Evolutionary conservation across 2,888 invertebrate species (phyloP).

Genomic region (Drosophila longiperda): DNA sequence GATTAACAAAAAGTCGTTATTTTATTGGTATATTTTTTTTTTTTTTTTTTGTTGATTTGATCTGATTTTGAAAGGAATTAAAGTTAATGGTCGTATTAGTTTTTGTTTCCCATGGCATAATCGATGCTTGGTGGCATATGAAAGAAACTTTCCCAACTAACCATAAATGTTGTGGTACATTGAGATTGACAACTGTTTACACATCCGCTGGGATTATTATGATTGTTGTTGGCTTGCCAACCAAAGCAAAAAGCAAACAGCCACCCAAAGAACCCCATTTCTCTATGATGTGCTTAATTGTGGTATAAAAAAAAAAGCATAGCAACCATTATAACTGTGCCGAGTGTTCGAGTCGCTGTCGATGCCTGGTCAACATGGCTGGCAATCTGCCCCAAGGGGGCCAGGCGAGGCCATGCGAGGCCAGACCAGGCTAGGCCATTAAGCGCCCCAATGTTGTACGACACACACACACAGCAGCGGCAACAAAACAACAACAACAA

Average conservation of each 20-base stretch:
- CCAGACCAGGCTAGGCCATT: slow-evolving; percentile 52
- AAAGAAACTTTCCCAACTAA: slow-evolving; percentile 58
- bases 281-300: slow-evolving; percentile 42
- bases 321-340: slow-evolving; percentile 72
- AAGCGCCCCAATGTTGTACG: slow-evolving; percentile 64
- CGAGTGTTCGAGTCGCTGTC: slow-evolving; percentile 19
- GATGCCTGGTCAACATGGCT: slow-evolving; percentile 33
- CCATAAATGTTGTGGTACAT: slow-evolving; percentile 44
- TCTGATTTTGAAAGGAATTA: slow-evolving; percentile 1
- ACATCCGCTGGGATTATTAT: slow-evolving; percentile 67
- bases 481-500: slow-evolving; percentile 5
- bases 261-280: slow-evolving; percentile 53
- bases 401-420: not conserved
- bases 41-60: not conserved
- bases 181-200: slow-evolving; percentile 63
- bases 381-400: slow-evolving; percentile 57
- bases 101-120: slow-evolving; percentile 35
- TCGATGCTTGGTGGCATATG: slow-evolving; percentile 24
- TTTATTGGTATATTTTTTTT: not conserved
- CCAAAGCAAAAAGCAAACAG: slow-evolving; percentile 11
- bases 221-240: slow-evolving; percentile 15
- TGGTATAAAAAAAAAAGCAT: slow-evolving; percentile 37
- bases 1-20: too few species aligned
- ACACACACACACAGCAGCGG: slow-evolving; percentile 45
- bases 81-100: slow-evolving; percentile 11